Conservation (phyloP, 2,888 invertebrate genomes). For the Dilophus febrilis region DNA sequence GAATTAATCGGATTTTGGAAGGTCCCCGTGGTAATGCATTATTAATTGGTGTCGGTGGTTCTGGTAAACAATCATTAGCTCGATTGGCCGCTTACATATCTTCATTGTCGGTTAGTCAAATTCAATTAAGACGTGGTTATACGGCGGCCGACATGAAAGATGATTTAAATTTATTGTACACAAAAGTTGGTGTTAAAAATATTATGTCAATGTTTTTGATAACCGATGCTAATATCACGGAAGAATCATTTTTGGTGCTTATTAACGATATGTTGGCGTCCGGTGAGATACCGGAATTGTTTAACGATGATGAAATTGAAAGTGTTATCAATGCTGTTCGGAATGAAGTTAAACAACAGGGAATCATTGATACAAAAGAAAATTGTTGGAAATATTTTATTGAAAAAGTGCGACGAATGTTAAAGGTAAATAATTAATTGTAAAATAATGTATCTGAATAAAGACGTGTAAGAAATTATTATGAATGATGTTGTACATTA, state of each 20-base stretch:
- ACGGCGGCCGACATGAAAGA: conserved; percentile 61
- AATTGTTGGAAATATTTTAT: conserved; percentile 95
- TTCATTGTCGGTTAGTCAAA: conserved; percentile 79
- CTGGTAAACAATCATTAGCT: conserved; percentile 85
- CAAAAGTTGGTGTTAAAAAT: conserved; percentile 77
- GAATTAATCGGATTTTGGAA: conserved; percentile 85
- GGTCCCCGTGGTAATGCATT: conserved; percentile 83
- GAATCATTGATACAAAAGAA: conserved; percentile 70
- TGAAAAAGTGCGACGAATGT: conserved; percentile 61
- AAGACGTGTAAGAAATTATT: too few species aligned
- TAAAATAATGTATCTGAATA: conserved; percentile 1
- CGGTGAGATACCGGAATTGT: conserved; percentile 83
- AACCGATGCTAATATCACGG: conserved; percentile 87
- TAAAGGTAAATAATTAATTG: conserved; percentile 35
- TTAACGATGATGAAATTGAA: conserved; percentile 81
- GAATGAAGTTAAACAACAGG: conserved; percentile 67
- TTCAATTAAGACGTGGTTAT: conserved; percentile 80
- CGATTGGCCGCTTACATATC: conserved; percentile 81
- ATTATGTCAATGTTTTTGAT: conserved; percentile 77
- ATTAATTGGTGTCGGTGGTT: conserved; percentile 89
- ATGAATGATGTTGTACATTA: too few species aligned
- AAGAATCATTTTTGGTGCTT: conserved; percentile 76
- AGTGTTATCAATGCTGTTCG: conserved; percentile 62
- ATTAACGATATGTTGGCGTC: conserved; percentile 88
- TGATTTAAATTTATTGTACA: conserved; percentile 56